phyloP scores from a whole-genome alignment of 2,888 invertebrate genomes.

The Ditylenchus weischeri region DNA sequence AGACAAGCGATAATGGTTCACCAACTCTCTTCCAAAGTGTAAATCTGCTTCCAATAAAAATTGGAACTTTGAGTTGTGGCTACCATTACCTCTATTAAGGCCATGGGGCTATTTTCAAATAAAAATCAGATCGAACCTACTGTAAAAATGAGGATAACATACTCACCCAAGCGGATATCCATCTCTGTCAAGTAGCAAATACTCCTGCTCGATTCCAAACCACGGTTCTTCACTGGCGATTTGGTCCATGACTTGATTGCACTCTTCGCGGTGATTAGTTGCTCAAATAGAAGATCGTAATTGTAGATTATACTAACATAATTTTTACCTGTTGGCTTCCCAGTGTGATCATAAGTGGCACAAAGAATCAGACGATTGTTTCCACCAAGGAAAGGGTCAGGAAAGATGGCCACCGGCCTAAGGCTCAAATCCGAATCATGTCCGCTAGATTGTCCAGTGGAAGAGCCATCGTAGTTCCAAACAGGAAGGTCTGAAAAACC shows the following conservation, averaged over 20 bases:
- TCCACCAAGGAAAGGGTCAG: constrained; percentile 77
- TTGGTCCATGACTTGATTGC: not conserved
- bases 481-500: constrained; percentile 59
- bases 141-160: not conserved
- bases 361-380: constrained; percentile 71
- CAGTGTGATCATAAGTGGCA: constrained; percentile 63
- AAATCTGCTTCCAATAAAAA: too few relatives aligned
- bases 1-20: too few relatives aligned
- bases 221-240: constrained; percentile 58
- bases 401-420: constrained; percentile 86
- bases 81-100: too few relatives aligned
- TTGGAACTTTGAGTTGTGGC: too few relatives aligned
- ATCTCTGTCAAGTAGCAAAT: constrained; percentile 62
- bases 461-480: constrained; percentile 63
- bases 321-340: constrained; percentile 10
- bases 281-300: not conserved
- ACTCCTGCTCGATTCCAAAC: constrained; percentile 66
- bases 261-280: constrained; percentile 8
- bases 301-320: too few relatives aligned
- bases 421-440: constrained; percentile 72
- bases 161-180: constrained; percentile 51
- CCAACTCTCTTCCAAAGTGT: constrained; percentile 64
- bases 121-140: constrained; percentile 60
- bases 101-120: constrained; percentile 62
- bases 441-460: constrained; percentile 62